Evolutionary conservation across 2,888 invertebrate genomes (phyloP), one percentile per base, ranked within the genome.

Genomic region (Melanophora roralis): DNA sequence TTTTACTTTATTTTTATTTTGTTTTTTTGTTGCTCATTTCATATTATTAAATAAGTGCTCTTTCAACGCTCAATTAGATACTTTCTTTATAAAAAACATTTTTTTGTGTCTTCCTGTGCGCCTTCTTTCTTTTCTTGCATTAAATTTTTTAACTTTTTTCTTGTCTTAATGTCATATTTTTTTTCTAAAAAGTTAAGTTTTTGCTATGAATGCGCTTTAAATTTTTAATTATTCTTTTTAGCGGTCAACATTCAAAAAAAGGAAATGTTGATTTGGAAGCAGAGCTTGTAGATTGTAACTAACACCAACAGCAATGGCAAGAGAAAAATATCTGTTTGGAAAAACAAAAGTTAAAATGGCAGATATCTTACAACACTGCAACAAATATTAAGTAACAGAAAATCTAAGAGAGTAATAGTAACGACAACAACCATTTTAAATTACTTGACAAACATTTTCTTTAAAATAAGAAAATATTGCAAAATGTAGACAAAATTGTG

Each of bases 211-310:
- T 73, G 51, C 73, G 49, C 77, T 67, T 77, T 80, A 73, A 77
- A 78, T 75, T 81, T 81, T 81, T 81, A 81, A 81, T 81, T 81
- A 81, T 81, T 72, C 75, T 78, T 68, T 75, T 78, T 81, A 81
- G 74, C 81, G 81, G 77, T 78, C 81, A 81, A 75, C 81, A 81
- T 81, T 81, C 78, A 81, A 27, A 27, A 27, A 27, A 81, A 81
- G 74, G 74, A 78, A 78, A 81, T 72, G 81, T 81, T 81, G 81
- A 78, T 78, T 81, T 75, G 81, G 78, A 75, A 75, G 72, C 75
- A 81, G 8, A 40, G 27, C 69, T 53, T 27, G 27, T 6, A 27
- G 60, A 14, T 64, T 74, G 57, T 57, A 72, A 78, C 60, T 73
- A 67, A 49, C 74, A 65, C 55, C 53, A 38, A 14, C 21, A 69